Conservation (phyloP, 2,888 invertebrate genomes). For the Macrophya alboannulata region DNA sequence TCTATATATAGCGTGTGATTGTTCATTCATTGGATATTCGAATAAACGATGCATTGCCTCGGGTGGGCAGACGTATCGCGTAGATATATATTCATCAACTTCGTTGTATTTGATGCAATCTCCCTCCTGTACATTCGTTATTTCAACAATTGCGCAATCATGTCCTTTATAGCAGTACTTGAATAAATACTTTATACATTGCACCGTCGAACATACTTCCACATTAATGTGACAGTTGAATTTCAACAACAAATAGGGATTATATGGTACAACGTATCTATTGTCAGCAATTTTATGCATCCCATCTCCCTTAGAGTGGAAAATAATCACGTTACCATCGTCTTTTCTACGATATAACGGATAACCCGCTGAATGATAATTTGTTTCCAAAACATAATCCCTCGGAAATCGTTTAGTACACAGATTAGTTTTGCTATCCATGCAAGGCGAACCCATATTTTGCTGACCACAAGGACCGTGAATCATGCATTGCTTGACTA, state of each 20-base stretch:
- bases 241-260: constrained; percentile 61
- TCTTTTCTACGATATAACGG: neutral
- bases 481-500: constrained; percentile 59
- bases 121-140: neutral
- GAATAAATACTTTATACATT: constrained; percentile 65
- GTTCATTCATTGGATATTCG: constrained; percentile 65
- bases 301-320: neutral
- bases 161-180: constrained; percentile 64
- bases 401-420: neutral
- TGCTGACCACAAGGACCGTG: constrained; percentile 65
- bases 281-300: constrained; percentile 64
- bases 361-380: constrained; percentile 4
- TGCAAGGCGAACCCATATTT: constrained; percentile 26
- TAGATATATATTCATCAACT: constrained; percentile 69
- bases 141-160: constrained; percentile 58
- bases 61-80: constrained; percentile 72
- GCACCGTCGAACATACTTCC: constrained; percentile 62
- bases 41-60: constrained; percentile 75
- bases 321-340: neutral
- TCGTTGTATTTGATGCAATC: constrained; percentile 66
- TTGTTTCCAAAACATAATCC: neutral
- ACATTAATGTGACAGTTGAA: constrained; percentile 64
- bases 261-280: constrained; percentile 68
- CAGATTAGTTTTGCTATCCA: neutral
- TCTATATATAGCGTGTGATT: constrained; percentile 56